Percentiles rank a stretch among this genome's conserved stretches.
These are phyloP conservation scores for Sitophilus oryzae DNA, from an alignment of 1,140 invertebrate genomes.

Conservation along the genomic window DNA sequence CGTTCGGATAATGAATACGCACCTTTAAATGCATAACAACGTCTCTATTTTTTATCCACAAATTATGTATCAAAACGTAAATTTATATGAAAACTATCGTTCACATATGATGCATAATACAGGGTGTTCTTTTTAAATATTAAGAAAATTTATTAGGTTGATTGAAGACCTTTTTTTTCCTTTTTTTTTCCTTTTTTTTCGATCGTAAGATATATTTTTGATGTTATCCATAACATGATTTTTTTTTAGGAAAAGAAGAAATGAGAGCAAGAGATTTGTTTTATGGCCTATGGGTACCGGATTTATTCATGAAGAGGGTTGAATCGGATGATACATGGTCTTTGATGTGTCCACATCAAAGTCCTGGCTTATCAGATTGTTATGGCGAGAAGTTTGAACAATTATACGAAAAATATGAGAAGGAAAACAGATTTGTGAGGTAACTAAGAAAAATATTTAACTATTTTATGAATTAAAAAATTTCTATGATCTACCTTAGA, in stretches of 20 bases:
- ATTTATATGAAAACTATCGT: too few relatives aligned
- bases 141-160: too few relatives aligned
- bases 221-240: constrained; percentile 67
- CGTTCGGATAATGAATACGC: too few relatives aligned
- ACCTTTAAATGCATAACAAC: too few relatives aligned
- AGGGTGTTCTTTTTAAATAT: too few relatives aligned
- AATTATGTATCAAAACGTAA: too few relatives aligned
- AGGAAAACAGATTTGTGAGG: constrained; percentile 13
- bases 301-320: constrained; percentile 97
- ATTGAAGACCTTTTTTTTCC: too few relatives aligned
- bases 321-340: constrained; percentile 84
- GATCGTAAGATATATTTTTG: neutral
- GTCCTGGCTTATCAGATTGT: constrained; percentile 81
- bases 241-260: constrained; percentile 70
- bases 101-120: too few relatives aligned
- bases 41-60: too few relatives aligned
- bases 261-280: constrained; percentile 92
- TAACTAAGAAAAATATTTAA: too few relatives aligned
- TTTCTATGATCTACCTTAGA: too few relatives aligned
- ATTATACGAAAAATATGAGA: constrained; percentile 86
- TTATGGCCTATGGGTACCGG: constrained; percentile 97
- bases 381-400: constrained; percentile 95
- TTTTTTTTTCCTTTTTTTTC: neutral
- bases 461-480: too few relatives aligned
- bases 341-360: constrained; percentile 94